Conservation (phyloP, 2,888 invertebrate species). For the Glyphotaelius pellucidus region DNA sequence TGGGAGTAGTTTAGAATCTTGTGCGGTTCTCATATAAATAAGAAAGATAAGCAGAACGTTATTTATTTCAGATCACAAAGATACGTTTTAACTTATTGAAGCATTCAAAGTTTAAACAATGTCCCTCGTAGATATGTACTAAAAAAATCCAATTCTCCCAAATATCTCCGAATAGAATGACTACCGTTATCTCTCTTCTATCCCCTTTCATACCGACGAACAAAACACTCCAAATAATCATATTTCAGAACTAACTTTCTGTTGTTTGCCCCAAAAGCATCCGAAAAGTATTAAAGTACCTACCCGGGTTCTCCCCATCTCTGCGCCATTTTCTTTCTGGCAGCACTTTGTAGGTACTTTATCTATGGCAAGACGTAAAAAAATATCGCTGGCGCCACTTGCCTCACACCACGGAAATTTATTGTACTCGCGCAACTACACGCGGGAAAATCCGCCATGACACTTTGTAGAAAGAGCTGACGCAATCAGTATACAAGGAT, state of each 20-base stretch:
- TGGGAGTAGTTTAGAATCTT: too few relatives aligned
- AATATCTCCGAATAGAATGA: background rate
- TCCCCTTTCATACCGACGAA: background rate
- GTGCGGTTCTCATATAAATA: background rate
- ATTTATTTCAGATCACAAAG: background rate
- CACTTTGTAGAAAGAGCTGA: background rate
- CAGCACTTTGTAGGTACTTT: conserved; percentile 39
- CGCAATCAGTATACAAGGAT: background rate
- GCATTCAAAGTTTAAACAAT: background rate
- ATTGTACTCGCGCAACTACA: background rate
- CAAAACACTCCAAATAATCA: background rate
- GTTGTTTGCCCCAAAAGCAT: conserved; percentile 9
- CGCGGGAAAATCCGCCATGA: background rate
- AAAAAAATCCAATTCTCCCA: conserved; percentile 2
- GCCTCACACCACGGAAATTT: conserved; percentile 14
- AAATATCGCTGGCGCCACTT: conserved; percentile 36
- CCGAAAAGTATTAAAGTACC: background rate
- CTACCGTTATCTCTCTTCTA: background rate
- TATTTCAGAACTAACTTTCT: conserved; percentile 36
- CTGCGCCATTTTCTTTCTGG: conserved; percentile 40
- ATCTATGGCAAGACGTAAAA: conserved; percentile 37
- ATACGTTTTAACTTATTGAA: background rate
- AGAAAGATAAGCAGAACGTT: background rate
- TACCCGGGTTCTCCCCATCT: background rate
- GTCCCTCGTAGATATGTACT: background rate